Base-by-base conservation (phyloP, 2,113 vertebrate genomes). In the Mustela nigripes region DNA sequence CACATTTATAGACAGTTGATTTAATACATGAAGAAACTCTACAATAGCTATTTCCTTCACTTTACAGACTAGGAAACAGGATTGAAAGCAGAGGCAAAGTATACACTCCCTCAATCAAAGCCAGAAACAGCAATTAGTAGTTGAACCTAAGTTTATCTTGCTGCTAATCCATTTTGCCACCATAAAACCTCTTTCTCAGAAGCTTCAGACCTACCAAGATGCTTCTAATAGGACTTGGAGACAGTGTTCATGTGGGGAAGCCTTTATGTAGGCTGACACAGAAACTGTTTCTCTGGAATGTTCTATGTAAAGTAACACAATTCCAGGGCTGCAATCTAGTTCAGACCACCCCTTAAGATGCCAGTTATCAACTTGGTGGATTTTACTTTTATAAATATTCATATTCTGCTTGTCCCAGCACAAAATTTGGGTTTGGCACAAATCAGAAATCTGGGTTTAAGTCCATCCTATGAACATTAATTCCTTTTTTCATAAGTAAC, bases 161-260 rank as follows among this genome's bases (percentile, higher is more conserved):
- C 56, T 80, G 87, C 73, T 73, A 85, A 81, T 60, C 8, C 1
- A 69, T 67, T 28, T 96, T 26, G 56, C 48, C 71, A 36, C 45
- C 91, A 80, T 36, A 95, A 88, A 91, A 65, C 58, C 42, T 93
- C 11, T 88, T 26, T 96, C 84, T 74, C 89, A 79, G 81, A 48
- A 94, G 39, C 15, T 26, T 86, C 39, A 48, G 62, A 36, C n/a
- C 18, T 62, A 62, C 22, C 11, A 82, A 18, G 84, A 78, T 39
- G 36, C 33, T 42, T 95, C 28, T 89, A n/a, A 33, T 26, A 36
- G 39, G 42, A 60, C 31, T 89, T 53, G 3, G 9, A 63, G 26
- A 11, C 31, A 56, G 11, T 60, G 42, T 94, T 18, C 60, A 93
- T 39, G 60, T 76, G 56, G 86, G 63, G 12, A 39, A 84, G 14